A percentile compares a stretch with the other conserved stretches of the same genome.
phyloP scores from a whole-genome alignment of 2,888 invertebrate species.

The Leptinotarsa juncta region DNA sequence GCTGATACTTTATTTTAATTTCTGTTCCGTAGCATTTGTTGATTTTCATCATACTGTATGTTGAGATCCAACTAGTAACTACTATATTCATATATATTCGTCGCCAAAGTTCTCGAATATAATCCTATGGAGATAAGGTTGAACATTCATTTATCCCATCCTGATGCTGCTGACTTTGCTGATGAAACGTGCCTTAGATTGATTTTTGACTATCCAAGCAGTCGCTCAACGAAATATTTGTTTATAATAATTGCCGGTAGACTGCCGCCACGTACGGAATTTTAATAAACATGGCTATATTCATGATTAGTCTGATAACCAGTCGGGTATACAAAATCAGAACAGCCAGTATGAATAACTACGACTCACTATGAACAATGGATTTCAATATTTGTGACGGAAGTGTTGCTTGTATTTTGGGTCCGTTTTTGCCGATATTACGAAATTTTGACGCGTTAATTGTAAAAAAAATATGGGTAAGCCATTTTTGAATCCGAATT shows the following conservation, averaged over 20 bases:
- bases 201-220: background rate
- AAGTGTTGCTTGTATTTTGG: background rate
- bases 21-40: too few species aligned
- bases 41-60: too few species aligned
- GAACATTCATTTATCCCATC: too few species aligned
- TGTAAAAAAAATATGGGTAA: background rate
- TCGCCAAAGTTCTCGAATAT: too few species aligned
- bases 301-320: conserved; percentile 2
- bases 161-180: background rate
- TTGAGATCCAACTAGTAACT: too few species aligned
- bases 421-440: background rate
- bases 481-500: background rate
- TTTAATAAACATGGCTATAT: background rate
- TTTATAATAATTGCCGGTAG: background rate
- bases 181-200: background rate
- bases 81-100: too few species aligned
- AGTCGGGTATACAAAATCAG: background rate
- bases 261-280: conserved; percentile 1
- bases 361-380: background rate
- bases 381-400: background rate
- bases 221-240: background rate
- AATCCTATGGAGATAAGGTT: too few species aligned
- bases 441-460: background rate
- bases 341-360: background rate
- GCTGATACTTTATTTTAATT: too few species aligned